Conservation (phyloP, 2,888 invertebrate genomes). For the Cylindroiulus punctatus region DNA sequence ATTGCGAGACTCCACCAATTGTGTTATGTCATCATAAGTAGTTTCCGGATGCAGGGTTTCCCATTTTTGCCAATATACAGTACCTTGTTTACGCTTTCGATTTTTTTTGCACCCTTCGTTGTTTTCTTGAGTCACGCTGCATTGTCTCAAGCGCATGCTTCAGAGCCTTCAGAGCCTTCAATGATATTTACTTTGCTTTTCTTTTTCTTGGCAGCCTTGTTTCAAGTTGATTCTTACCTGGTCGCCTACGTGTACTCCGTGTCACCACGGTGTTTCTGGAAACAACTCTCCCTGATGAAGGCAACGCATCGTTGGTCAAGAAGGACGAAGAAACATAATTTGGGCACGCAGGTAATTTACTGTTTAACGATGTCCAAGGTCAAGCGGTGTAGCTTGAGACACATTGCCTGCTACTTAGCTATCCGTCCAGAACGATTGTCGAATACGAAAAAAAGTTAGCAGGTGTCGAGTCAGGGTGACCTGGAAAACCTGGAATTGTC, state of each 20-base stretch:
- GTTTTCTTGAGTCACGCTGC: neutral
- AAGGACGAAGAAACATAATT: neutral
- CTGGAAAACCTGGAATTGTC: too few species aligned
- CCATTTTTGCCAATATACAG: neutral
- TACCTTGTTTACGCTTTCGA: neutral
- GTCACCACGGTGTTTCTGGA: neutral
- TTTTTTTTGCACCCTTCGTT: neutral
- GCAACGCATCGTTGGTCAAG: neutral
- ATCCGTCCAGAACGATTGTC: too few species aligned
- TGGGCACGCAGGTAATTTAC: neutral
- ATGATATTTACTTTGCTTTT: neutral
- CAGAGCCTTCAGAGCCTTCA: too few species aligned
- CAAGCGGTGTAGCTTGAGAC: too few species aligned
- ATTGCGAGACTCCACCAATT: neutral
- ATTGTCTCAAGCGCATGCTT: neutral
- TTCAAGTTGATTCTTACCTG: neutral
- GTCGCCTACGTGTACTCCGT: neutral
- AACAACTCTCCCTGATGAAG: neutral
- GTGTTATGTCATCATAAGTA: neutral
- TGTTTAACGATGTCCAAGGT: too few species aligned
- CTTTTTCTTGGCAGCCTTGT: neutral
- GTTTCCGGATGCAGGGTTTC: conserved; percentile 34
- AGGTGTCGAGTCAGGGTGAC: too few species aligned
- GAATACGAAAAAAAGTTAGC: too few species aligned
- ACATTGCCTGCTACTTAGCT: too few species aligned